Evolutionary conservation across 2,888 invertebrate genomes (phyloP), one percentile per base, ranked within the genome.

Genomic region (Megaustenia siamemsis): DNA sequence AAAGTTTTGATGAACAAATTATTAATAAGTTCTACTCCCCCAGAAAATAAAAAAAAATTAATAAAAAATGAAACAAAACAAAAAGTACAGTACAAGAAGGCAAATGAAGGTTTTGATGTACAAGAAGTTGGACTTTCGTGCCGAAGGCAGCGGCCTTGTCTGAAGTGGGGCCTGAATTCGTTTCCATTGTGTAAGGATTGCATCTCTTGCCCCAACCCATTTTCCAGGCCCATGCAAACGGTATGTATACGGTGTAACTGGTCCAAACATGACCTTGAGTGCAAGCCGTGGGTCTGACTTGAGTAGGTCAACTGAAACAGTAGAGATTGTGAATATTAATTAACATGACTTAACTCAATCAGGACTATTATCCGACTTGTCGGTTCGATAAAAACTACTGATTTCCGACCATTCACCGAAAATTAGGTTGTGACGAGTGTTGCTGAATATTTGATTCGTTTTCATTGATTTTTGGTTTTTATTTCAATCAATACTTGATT

Each of bases 151-250:
- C 15, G 83, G 69, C 40, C 77, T 43, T 15, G 83, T 83, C 28
- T 78, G 32, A 18, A 83, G 83, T 1, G 83, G 83, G 21, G 45
- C 56, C 38, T 38, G 40, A 0, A 28, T 79, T 18, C 80, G 53
- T 0, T 28, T 0, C 75, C 76, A 73, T 35, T 76, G 73, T 0
- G 21, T 69, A 45, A 24, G 24, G 69, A 83, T 69, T 28, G 83
- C 83, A 38, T 77, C 60, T 28, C 94, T 89, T 0, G 95, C 95
- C 5, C 94, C 94, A 2, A 87, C 78, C 95, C 95, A 95, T 28
- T 89, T 83, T 77, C 94, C 91, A 12, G 93, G 93, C 0, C 95
- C 95, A 66, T 88, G 85, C 6, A 94, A 88, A 35, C 94, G 89
- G 85, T 92, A 94, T 84, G 94, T 94, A 85, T 93, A 94, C 0